A percentile compares a stretch with the other conserved stretches of the same genome.
These are phyloP conservation scores for Stegastes partitus DNA, from an alignment of 2,113 vertebrate genomes.

Conservation along the genomic window DNA sequence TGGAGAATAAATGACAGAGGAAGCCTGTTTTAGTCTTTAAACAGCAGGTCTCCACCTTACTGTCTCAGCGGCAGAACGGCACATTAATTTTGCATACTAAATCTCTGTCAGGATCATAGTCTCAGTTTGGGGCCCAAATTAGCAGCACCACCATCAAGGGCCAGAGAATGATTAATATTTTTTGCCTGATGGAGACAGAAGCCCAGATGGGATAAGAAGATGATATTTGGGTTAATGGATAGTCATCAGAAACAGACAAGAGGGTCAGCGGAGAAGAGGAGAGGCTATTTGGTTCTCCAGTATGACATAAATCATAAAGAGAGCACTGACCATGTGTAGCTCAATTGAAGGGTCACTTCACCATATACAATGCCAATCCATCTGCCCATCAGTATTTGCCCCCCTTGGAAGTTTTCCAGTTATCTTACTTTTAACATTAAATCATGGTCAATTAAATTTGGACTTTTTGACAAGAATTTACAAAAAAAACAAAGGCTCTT, in stretches of 20 bases:
- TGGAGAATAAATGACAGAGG: constrained; percentile 20
- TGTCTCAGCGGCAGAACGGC: constrained; percentile 17
- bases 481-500: no score
- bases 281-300: constrained; percentile 20
- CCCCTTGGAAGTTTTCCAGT: no score
- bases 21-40: constrained; percentile 39
- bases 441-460: no score
- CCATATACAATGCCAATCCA: background rate
- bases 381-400: no score
- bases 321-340: background rate
- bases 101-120: constrained; percentile 49
- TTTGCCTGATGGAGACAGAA: constrained; percentile 43
- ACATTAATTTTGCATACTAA: constrained; percentile 49
- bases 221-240: constrained; percentile 28
- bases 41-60: constrained; percentile 37
- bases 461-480: no score
- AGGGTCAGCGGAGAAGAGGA: constrained; percentile 13
- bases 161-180: constrained; percentile 54
- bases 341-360: background rate
- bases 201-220: constrained; percentile 25
- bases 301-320: constrained; percentile 32
- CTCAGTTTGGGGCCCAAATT: constrained; percentile 52
- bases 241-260: constrained; percentile 34
- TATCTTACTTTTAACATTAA: no score
- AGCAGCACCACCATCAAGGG: constrained; percentile 59